Evolutionary conservation across 1,140 invertebrate genomes (phyloP).

Genomic region (Agrilus planipennis): DNA sequence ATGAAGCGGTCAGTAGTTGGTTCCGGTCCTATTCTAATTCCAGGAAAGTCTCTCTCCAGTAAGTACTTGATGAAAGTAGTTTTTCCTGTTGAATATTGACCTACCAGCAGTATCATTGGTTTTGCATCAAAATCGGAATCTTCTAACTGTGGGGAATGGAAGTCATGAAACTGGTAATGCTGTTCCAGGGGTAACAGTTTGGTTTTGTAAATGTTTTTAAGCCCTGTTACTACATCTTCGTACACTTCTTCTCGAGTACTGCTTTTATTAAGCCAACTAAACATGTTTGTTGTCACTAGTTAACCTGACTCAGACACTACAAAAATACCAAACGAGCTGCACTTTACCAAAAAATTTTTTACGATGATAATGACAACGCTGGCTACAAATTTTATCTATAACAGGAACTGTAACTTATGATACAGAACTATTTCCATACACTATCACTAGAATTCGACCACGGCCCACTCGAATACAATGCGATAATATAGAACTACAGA

Average conservation of each 20-base stretch:
- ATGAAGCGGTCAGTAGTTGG: conserved; percentile 98
- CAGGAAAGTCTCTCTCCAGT: conserved; percentile 88
- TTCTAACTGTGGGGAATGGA: conserved; percentile 88
- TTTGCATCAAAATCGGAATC: conserved; percentile 99
- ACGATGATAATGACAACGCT: no score
- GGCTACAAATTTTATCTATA: no score
- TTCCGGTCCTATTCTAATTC: conserved; percentile 90
- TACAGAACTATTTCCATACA: no score
- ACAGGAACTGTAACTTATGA: no score
- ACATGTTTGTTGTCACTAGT: no score
- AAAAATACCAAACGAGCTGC: no score
- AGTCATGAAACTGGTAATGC: conserved; percentile 92
- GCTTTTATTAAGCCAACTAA: conserved; percentile 76
- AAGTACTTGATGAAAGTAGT: conserved; percentile 96
- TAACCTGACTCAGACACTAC: no score
- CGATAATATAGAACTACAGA: no score
- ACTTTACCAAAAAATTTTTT: no score
- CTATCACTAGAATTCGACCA: no score
- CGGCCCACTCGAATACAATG: no score
- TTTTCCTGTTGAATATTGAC: conserved; percentile 98
- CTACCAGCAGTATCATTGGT: conserved; percentile 95
- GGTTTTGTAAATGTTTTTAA: conserved; percentile 83
- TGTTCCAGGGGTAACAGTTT: conserved; percentile 89
- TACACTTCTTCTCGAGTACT: conserved; percentile 78
- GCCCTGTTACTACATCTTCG: conserved; percentile 74